Evolutionary conservation across 2,113 vertebrate species (phyloP).

Genomic region (Arvicanthis niloticus): DNA sequence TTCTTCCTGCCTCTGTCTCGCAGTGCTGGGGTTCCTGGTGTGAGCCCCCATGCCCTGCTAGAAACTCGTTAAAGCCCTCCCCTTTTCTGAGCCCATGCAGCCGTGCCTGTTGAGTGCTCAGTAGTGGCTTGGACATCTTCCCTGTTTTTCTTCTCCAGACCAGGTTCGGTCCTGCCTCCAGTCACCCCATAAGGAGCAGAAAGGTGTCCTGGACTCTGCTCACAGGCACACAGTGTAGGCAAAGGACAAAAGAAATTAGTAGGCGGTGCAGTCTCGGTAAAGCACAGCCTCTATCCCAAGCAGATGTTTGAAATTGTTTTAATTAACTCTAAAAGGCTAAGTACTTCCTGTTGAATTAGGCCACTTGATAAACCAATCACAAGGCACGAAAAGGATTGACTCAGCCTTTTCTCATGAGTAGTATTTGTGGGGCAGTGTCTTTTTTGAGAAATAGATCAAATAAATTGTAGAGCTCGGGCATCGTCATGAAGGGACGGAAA

Average conservation of each 20-base stretch:
- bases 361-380: background rate
- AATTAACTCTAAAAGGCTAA: background rate
- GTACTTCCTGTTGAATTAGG: background rate
- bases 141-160: background rate
- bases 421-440: background rate
- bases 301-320: background rate
- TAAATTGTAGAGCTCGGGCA: background rate
- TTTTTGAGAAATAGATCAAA: conserved; percentile 5
- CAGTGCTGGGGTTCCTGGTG: background rate
- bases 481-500: no score
- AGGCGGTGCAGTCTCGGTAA: background rate
- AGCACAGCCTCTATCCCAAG: background rate
- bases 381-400: background rate
- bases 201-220: background rate
- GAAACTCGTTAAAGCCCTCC: background rate
- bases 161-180: background rate
- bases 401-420: background rate
- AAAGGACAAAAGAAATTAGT: background rate
- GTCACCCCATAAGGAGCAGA: no score
- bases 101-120: background rate
- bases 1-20: background rate
- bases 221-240: background rate
- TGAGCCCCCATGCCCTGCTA: background rate
- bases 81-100: background rate
- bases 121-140: background rate